Evolutionary conservation across 2,888 invertebrate genomes (phyloP).

Genomic region (Kuschelorhynchus macadamiae): DNA sequence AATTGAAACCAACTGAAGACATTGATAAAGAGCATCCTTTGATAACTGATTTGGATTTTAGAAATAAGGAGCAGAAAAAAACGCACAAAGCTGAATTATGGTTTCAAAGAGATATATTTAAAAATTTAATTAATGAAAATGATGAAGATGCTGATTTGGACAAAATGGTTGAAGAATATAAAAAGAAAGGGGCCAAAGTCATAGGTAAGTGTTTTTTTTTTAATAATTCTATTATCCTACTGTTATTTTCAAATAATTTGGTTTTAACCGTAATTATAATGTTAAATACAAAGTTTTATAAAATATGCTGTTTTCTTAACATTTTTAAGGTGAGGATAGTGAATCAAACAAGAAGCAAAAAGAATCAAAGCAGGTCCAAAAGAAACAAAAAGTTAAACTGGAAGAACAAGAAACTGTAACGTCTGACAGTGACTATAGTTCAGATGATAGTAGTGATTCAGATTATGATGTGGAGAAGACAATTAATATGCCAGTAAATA

Average conservation of each 20-base stretch:
- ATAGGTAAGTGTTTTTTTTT: too few relatives aligned
- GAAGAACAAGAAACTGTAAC: slow-evolving; percentile 23
- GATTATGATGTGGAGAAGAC: slow-evolving; percentile 70
- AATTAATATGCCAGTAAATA: slow-evolving; percentile 57
- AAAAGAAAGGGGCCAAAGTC: slow-evolving; percentile 77
- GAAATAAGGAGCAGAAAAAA: slow-evolving; percentile 80
- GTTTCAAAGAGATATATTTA: slow-evolving; percentile 89
- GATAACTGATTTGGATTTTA: slow-evolving; percentile 84
- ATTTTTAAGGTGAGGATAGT: slow-evolving; percentile 51
- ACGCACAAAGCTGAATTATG: slow-evolving; percentile 87
- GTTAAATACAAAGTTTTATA: too few relatives aligned
- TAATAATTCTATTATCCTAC: too few relatives aligned
- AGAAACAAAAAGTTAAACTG: slow-evolving; percentile 49
- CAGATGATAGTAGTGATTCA: slow-evolving; percentile 63
- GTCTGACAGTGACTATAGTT: slow-evolving; percentile 61
- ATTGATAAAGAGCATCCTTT: slow-evolving; percentile 74
- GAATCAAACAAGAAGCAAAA: slow-evolving; percentile 57
- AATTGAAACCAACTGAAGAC: slow-evolving; percentile 54
- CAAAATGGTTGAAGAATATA: slow-evolving; percentile 79
- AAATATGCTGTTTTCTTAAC: too few relatives aligned
- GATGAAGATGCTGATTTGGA: slow-evolving; percentile 92
- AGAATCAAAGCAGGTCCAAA: slow-evolving; percentile 27
- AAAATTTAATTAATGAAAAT: slow-evolving; percentile 83
- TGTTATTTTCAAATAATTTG: too few relatives aligned
- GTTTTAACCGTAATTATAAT: too few relatives aligned